phyloP scores from a whole-genome alignment of 2,797 vertebrate genomes.

The Lacerta bilineata region DNA sequence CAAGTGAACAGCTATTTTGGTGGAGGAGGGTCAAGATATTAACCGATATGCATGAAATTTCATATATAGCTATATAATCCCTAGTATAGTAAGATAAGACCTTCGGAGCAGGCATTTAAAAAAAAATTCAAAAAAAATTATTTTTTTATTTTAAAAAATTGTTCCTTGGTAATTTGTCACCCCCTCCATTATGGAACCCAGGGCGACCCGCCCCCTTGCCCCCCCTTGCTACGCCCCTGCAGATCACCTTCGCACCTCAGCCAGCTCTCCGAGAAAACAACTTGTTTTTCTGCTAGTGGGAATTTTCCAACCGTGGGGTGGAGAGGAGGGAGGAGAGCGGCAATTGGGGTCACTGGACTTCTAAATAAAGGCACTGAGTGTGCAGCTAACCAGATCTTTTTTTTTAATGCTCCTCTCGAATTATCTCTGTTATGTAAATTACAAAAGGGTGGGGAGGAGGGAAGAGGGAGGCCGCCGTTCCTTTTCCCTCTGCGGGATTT shows the following conservation, averaged over 20 bases:
- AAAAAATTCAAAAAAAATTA: too few relatives aligned
- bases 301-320: background rate
- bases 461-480: background rate
- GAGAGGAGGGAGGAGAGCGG: background rate
- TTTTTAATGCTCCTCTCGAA: constrained; percentile 22
- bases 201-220: too few relatives aligned
- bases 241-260: background rate
- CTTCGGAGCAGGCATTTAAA: too few relatives aligned
- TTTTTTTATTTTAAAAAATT: too few relatives aligned
- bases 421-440: background rate
- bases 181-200: too few relatives aligned
- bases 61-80: too few relatives aligned
- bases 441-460: constrained; percentile 19
- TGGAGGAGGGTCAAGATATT: too few relatives aligned
- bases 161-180: too few relatives aligned
- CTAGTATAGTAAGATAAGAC: too few relatives aligned
- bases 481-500: constrained; percentile 61
- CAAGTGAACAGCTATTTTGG: too few relatives aligned
- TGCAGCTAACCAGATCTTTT: background rate
- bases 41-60: too few relatives aligned
- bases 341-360: background rate
- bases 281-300: background rate
- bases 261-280: background rate
- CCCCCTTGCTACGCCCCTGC: too few relatives aligned
- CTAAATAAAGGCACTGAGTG: constrained; percentile 31